These are phyloP conservation scores for Delphinus delphis DNA, from an alignment of 2,113 vertebrate genomes.

Conservation along the genomic window DNA sequence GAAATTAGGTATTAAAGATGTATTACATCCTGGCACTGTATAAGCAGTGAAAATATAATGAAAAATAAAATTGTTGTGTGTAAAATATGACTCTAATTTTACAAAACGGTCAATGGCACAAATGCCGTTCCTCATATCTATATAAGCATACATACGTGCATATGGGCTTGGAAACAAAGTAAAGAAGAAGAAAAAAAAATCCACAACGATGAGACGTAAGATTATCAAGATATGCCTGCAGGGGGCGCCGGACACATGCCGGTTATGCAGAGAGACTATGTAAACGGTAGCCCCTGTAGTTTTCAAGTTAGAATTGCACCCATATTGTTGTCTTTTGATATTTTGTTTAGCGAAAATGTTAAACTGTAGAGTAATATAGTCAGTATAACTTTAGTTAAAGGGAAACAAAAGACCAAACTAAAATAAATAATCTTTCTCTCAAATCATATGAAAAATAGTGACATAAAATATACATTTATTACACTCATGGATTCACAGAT, in stretches of 20 bases:
- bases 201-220: too few relatives aligned
- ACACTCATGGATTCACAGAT: too few relatives aligned
- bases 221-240: not conserved
- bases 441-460: not conserved
- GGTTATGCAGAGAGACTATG: too few relatives aligned
- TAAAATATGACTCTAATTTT: not conserved
- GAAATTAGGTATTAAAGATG: not conserved
- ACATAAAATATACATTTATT: not conserved
- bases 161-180: not conserved
- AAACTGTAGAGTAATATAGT: not conserved
- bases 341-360: not conserved
- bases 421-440: not conserved
- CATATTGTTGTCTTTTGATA: not conserved
- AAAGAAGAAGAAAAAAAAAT: not conserved
- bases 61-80: not conserved
- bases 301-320: not conserved
- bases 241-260: fast-evolving
- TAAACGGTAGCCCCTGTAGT: not conserved
- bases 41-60: not conserved
- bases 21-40: too few relatives aligned
- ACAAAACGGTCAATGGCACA: not conserved
- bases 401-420: not conserved
- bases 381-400: not conserved
- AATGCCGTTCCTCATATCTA: fast-evolving
- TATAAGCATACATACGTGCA: not conserved